Evolutionary conservation across 2,113 vertebrate genomes (phyloP).

Genomic region (Trematocara nigrifrons): DNA sequence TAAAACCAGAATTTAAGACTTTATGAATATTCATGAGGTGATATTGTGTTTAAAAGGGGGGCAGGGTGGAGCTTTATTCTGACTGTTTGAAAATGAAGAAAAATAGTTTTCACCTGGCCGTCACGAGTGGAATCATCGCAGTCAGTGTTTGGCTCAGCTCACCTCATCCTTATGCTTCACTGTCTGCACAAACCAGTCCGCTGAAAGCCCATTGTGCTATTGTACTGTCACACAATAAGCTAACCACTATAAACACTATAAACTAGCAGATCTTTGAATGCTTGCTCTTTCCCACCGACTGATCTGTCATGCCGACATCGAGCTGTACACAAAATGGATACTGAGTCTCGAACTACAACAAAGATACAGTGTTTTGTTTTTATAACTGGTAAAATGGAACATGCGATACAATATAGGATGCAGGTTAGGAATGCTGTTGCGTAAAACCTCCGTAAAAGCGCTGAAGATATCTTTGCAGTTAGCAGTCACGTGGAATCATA

Average conservation of each 20-base stretch:
- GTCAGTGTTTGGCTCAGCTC: not conserved
- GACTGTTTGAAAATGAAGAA: not conserved
- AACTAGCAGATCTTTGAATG: slow-evolving; percentile 49
- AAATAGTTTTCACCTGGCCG: not conserved
- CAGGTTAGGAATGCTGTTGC: not conserved
- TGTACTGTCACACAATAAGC: slow-evolving; percentile 16
- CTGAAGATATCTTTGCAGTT: not conserved
- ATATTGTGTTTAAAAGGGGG: slow-evolving; percentile 40
- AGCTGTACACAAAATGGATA: slow-evolving; percentile 15
- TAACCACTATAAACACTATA: slow-evolving; percentile 42
- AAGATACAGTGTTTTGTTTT: slow-evolving; percentile 1
- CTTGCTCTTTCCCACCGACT: slow-evolving; percentile 23
- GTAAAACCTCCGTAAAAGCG: not conserved
- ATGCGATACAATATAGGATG: not conserved
- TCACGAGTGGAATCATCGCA: not conserved
- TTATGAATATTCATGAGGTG: slow-evolving; percentile 60
- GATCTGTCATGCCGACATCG: slow-evolving; percentile 26
- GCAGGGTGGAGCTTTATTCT: not conserved
- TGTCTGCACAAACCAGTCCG: not conserved
- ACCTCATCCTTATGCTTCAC: not conserved
- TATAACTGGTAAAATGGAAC: not conserved
- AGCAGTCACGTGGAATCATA: not conserved
- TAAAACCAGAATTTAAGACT: slow-evolving; percentile 65
- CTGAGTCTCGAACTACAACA: slow-evolving; percentile 10
- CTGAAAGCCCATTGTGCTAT: slow-evolving; percentile 38